phyloP scores from a whole-genome alignment of 2,797 vertebrate genomes.

The Chiloscyllium punctatum region DNA sequence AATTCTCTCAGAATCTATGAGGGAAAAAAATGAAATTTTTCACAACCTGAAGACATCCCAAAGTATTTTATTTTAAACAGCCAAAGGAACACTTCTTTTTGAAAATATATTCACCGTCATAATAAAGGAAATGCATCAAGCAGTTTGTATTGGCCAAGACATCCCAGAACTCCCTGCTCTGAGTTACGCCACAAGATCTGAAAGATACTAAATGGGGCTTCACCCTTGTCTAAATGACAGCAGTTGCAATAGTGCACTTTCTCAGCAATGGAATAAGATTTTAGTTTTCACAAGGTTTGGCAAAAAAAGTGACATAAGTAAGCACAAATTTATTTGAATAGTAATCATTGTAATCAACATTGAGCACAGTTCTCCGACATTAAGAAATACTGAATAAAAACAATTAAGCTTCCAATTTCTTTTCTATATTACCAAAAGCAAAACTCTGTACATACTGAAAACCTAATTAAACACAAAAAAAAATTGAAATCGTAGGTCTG shows the following conservation, averaged over 20 bases:
- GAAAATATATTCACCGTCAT: not conserved
- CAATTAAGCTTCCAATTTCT: not conserved
- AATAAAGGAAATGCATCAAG: not conserved
- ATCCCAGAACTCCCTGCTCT: not conserved
- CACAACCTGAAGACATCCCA: not conserved
- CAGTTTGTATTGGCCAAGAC: not conserved
- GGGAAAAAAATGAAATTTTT: not conserved
- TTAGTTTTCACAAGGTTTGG: not conserved
- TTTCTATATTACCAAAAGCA: not conserved
- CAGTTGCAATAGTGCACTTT: not conserved
- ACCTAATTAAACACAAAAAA: not conserved
- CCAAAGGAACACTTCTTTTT: not conserved
- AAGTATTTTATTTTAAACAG: not conserved
- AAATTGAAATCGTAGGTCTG: not conserved
- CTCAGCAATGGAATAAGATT: not conserved
- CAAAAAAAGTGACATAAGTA: not conserved
- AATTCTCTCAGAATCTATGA: conserved; percentile 62
- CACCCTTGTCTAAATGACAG: not conserved
- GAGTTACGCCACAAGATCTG: not conserved
- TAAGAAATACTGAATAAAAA: not conserved
- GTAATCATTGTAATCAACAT: not conserved
- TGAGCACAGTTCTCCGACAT: not conserved
- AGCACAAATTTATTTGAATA: not conserved
- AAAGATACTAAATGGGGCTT: not conserved
- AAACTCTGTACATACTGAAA: not conserved